These are phyloP conservation scores for Luidia sarsii DNA, from an alignment of 53 echinoderm and acorn worm species.

Conservation along the genomic window DNA sequence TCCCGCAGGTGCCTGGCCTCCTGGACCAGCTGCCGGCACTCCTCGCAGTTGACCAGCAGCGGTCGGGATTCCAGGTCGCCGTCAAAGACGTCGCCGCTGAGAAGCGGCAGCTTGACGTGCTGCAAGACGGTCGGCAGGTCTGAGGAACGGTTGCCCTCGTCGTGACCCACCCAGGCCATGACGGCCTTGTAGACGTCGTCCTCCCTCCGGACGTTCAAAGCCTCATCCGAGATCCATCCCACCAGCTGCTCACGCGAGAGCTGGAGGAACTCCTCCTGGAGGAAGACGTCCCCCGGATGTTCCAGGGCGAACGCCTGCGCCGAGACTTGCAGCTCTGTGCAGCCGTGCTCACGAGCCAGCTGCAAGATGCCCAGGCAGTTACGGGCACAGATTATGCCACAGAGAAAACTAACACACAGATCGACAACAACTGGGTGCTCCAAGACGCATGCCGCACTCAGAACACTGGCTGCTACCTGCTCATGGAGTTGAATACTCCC, in stretches of 20 bases:
- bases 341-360: slow-evolving; percentile 58
- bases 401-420: slow-evolving; percentile 57
- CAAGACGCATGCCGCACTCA: slow-evolving; percentile 66
- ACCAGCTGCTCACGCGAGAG: slow-evolving; percentile 47
- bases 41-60: slow-evolving; percentile 39
- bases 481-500: slow-evolving; percentile 36
- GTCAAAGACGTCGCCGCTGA: slow-evolving; percentile 48
- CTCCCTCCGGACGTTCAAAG: slow-evolving; percentile 57
- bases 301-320: slow-evolving; percentile 60
- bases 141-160: slow-evolving; percentile 33
- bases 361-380: slow-evolving; percentile 68
- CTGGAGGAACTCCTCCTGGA: slow-evolving; percentile 53
- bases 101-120: slow-evolving; percentile 63
- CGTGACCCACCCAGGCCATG: slow-evolving; percentile 62
- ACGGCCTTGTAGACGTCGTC: slow-evolving; percentile 69
- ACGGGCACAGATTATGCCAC: slow-evolving; percentile 28
- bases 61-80: slow-evolving; percentile 17
- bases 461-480: slow-evolving; percentile 48
- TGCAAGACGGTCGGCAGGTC: slow-evolving; percentile 52
- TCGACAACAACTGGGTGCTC: slow-evolving; percentile 58
- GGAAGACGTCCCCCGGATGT: slow-evolving; percentile 46
- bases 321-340: slow-evolving; percentile 33
- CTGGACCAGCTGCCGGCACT: slow-evolving; percentile 52
- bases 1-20: slow-evolving; percentile 75
- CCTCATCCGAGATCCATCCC: slow-evolving; percentile 46